Evolutionary conservation across 2,797 vertebrate genomes (phyloP), one percentile per base, ranked within the genome.

Genomic region (Argentina silus): DNA sequence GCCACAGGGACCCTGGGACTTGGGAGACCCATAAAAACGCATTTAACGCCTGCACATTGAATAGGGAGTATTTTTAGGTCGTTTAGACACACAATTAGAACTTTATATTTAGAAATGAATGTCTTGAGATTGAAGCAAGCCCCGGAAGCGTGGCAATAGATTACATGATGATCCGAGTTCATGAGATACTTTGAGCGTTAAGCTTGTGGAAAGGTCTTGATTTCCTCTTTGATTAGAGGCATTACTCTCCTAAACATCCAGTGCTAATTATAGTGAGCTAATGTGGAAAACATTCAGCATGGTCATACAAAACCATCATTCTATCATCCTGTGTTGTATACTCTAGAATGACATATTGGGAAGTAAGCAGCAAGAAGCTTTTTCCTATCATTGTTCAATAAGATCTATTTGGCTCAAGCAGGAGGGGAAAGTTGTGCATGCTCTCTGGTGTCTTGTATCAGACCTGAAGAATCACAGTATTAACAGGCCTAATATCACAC

Each of bases 1-100:
- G 48, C 69, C 78, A 66, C 69, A 55, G 70, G 70, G 59, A 81
- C 73, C 79, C 83, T 76, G 55, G 76, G 79, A 89, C 82, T 84
- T 79, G 53, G 60, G 80, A 76, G 64, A 70, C 56, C 77, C 72
- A 78, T 79, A 81, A 82, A 47, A 50, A 86, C 19, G 69, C 74
- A 61, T 57, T 55, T 84, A 85, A 83, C 84, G 78, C 59, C 44
- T 69, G 44, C 48, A 70, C 17, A 47, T 42, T 67, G 44, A 6
- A 3, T 23, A 36, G 43, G 47, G 84, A 82, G 79, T 82, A 79
- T 83, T 83, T 85, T 81, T 27, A 59, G 81, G 63, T 21, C 72
- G 51, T 51, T 0, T n/a, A 11, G 69, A 83, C 74, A 74, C 68
- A 78, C 70, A 77, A 56, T 84, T 43, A 15, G 63, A 69, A 67